A percentile compares a stretch with the other conserved stretches of the same genome.
Conservation (phyloP, 2,888 invertebrate species). For the Ectobius pallidus region DNA sequence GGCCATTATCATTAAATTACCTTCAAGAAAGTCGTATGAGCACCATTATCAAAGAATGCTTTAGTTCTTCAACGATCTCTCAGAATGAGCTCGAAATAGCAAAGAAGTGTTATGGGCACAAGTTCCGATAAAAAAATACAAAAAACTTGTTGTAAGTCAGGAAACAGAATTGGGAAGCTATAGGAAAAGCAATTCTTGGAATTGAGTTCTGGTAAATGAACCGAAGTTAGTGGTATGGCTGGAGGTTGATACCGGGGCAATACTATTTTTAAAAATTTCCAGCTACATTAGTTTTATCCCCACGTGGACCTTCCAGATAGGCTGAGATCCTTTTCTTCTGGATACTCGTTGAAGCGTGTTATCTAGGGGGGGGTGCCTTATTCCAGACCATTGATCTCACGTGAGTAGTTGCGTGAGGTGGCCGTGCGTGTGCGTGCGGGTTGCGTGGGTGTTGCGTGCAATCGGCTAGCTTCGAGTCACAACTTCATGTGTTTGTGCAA, state of each 20-base stretch:
- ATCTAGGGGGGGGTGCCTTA: not conserved
- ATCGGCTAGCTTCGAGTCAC: constrained; percentile 10
- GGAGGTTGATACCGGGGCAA: too few species aligned
- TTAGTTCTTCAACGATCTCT: too few species aligned
- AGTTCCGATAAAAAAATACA: too few species aligned
- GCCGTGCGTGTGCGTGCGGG: not conserved
- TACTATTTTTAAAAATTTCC: not conserved
- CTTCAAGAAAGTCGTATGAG: too few species aligned
- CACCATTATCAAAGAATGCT: too few species aligned
- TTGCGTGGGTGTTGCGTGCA: not conserved
- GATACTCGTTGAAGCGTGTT: not conserved
- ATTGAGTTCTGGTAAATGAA: not conserved
- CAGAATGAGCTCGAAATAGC: too few species aligned
- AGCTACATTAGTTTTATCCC: not conserved
- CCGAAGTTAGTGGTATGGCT: not conserved
- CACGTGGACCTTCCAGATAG: not conserved
- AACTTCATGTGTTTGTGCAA: constrained; percentile 26
- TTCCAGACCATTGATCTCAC: constrained; percentile 1
- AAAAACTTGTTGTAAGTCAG: too few species aligned
- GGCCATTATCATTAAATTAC: too few species aligned
- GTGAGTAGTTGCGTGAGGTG: too few species aligned
- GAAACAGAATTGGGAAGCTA: too few species aligned
- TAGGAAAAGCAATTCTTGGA: not conserved
- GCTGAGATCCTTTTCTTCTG: not conserved
- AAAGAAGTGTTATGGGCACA: too few species aligned